These are phyloP conservation scores for Apteryx owenii DNA, from an alignment of 2,113 vertebrate genomes.

Conservation along the genomic window DNA sequence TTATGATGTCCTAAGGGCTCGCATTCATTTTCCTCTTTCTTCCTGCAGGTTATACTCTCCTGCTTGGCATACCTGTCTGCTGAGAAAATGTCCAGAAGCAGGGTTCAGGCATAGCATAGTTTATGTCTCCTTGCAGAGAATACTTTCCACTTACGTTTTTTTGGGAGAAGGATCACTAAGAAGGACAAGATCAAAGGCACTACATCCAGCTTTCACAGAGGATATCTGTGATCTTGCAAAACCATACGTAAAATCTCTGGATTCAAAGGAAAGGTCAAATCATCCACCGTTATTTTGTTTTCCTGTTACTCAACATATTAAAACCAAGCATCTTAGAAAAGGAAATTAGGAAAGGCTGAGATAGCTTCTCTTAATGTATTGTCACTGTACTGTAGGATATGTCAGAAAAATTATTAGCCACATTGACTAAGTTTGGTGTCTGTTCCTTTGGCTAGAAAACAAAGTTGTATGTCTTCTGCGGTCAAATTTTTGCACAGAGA, in stretches of 20 bases:
- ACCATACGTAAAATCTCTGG: not conserved
- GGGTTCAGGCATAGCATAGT: rapidly evolving
- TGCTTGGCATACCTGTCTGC: not conserved
- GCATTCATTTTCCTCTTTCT: not conserved
- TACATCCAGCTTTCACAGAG: not conserved
- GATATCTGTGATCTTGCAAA: not conserved
- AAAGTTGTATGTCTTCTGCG: not conserved
- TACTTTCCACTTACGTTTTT: rapidly evolving
- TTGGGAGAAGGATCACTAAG: not conserved
- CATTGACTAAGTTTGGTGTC: not conserved
- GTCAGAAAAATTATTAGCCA: not conserved
- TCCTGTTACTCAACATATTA: not conserved
- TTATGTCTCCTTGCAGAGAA: not conserved
- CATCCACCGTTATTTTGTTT: not conserved
- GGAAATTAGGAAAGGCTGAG: not conserved
- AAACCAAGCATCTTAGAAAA: not conserved
- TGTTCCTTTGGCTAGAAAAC: not conserved
- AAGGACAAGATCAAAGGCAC: not conserved
- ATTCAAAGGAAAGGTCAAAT: not conserved
- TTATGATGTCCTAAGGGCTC: rapidly evolving
- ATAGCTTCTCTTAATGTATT: no score
- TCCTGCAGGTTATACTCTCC: not conserved
- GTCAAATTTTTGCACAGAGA: not conserved
- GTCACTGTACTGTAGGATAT: not conserved
- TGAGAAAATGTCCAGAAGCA: not conserved